A percentile compares a stretch with the other conserved stretches of the same genome.
These are phyloP conservation scores for Vicugna pacos DNA, from an alignment of 2,113 vertebrate genomes.

Conservation along the genomic window DNA sequence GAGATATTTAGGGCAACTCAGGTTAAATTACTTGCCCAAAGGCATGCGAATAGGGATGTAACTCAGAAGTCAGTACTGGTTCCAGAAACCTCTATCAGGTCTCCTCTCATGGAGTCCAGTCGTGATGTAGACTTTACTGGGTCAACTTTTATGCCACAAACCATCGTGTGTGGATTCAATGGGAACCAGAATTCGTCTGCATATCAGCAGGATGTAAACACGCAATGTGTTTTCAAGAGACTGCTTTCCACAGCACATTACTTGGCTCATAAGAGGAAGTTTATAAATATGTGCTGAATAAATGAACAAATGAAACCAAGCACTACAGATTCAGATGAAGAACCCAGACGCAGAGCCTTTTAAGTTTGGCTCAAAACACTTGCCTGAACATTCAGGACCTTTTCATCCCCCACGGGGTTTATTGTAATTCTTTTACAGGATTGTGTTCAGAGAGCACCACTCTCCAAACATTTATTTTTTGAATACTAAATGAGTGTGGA, in stretches of 20 bases:
- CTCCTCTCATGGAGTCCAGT: not conserved
- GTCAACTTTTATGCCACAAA: not conserved
- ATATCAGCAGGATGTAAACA: not conserved
- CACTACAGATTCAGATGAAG: not conserved
- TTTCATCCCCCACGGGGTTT: not conserved
- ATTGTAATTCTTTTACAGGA: slow-evolving; percentile 17
- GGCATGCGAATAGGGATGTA: not conserved
- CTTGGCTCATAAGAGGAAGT: not conserved
- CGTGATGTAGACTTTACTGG: not conserved
- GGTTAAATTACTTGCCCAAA: not conserved
- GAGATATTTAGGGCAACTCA: not conserved
- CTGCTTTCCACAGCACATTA: not conserved
- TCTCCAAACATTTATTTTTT: not conserved
- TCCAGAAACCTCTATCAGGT: not conserved
- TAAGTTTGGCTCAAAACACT: not conserved
- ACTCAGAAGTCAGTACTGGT: not conserved
- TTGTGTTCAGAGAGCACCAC: not conserved
- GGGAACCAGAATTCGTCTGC: not conserved
- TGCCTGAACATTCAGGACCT: not conserved
- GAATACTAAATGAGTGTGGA: not conserved
- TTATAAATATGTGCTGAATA: slow-evolving; percentile 20
- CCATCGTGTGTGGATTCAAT: not conserved
- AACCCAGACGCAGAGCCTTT: not conserved
- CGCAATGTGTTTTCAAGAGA: not conserved
- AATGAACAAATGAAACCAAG: not conserved